Percentiles rank a stretch among this genome's conserved stretches.
Conservation (phyloP, 2,113 vertebrate genomes). For the Bujurquina vittata region DNA sequence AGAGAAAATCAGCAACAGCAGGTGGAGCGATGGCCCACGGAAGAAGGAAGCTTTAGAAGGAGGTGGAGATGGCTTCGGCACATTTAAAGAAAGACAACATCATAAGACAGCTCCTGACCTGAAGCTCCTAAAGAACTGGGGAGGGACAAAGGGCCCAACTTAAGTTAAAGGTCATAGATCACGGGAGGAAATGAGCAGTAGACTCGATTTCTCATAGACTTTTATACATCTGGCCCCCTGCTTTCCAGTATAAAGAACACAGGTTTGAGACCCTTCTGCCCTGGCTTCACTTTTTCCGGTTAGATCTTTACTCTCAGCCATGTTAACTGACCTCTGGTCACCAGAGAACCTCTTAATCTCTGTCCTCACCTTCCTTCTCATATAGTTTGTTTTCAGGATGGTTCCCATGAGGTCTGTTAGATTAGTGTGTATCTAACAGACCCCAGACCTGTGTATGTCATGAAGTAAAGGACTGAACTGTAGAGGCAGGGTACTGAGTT, state of each 20-base stretch:
- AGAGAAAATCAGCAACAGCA: neutral
- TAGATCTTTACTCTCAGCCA: neutral
- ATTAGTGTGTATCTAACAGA: neutral
- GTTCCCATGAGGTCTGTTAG: neutral
- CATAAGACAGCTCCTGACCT: neutral
- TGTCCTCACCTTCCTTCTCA: accelerated
- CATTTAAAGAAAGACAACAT: neutral
- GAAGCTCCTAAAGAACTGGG: neutral
- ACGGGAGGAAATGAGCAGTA: neutral
- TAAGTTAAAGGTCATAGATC: neutral
- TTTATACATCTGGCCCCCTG: neutral
- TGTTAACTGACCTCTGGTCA: neutral
- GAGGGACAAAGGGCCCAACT: neutral
- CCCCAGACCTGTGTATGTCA: too few species aligned
- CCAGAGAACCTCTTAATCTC: neutral
- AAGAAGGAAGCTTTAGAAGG: neutral
- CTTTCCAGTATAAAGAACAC: neutral
- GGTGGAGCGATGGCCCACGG: neutral
- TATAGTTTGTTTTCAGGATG: neutral
- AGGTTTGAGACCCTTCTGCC: neutral
- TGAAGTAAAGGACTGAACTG: too few species aligned
- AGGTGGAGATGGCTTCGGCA: neutral
- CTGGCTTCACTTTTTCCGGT: neutral
- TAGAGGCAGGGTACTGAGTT: too few species aligned
- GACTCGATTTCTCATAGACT: neutral